phyloP scores from a whole-genome alignment of 2,113 vertebrate species.

The Atrichornis clamosus region DNA sequence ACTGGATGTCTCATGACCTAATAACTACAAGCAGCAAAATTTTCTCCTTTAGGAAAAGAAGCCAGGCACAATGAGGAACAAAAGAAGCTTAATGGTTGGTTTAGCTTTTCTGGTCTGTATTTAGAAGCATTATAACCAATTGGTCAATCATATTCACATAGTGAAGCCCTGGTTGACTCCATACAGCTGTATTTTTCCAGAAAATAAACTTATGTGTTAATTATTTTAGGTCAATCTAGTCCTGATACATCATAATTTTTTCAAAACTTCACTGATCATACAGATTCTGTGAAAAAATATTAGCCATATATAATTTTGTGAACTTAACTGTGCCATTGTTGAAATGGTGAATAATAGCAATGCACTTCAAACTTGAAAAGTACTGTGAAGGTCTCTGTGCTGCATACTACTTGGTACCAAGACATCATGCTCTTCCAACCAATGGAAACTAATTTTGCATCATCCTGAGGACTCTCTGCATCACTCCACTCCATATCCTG shows the following conservation, averaged over 20 bases:
- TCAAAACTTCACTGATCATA: neutral
- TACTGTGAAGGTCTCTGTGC: neutral
- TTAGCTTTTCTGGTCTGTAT: neutral
- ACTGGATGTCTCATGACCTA: neutral
- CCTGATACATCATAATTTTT: neutral
- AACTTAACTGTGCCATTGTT: neutral
- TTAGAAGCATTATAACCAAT: neutral
- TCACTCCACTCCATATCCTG: neutral
- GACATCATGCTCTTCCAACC: neutral
- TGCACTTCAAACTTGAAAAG: neutral
- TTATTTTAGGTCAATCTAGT: neutral
- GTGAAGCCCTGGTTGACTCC: neutral
- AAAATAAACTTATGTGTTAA: fast-evolving
- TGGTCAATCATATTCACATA: neutral
- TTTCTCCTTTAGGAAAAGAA: neutral
- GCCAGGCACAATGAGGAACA: neutral
- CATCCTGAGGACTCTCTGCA: neutral
- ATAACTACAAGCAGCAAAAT: neutral
- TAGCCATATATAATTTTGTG: neutral
- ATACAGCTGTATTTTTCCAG: neutral
- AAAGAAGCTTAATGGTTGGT: neutral
- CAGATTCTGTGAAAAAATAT: neutral
- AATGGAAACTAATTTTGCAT: neutral
- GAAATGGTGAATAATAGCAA: neutral
- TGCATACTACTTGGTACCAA: neutral